These are phyloP conservation scores for Aphodius sticticus DNA, from an alignment of 2,888 invertebrate species.

Conservation along the genomic window DNA sequence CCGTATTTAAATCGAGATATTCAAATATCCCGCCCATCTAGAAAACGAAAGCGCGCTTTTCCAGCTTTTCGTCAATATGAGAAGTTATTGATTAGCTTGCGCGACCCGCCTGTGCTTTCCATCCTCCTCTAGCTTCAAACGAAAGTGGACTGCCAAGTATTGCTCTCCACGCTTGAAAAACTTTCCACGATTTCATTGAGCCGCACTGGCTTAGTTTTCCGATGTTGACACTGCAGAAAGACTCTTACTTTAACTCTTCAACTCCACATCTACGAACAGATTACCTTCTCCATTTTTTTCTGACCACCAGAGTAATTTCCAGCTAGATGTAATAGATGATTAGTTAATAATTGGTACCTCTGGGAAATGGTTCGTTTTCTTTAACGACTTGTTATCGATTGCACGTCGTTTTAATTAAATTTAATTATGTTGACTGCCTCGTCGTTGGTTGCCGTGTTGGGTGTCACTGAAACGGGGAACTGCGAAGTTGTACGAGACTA, in stretches of 20 bases:
- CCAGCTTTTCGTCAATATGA: background rate
- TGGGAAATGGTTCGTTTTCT: background rate
- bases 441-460: constrained; percentile 9
- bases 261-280: too few relatives aligned
- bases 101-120: background rate
- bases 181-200: constrained; percentile 9
- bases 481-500: background rate
- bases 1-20: background rate
- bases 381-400: background rate
- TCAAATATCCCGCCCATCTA: background rate
- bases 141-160: background rate
- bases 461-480: background rate
- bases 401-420: background rate
- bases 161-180: constrained; percentile 9
- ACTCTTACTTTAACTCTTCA: too few relatives aligned
- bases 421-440: background rate
- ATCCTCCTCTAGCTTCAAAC: background rate
- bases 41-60: background rate
- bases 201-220: background rate
- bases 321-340: background rate
- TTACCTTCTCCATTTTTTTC: too few relatives aligned
- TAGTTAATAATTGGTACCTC: background rate
- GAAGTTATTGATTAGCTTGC: background rate
- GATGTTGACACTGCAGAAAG: background rate
- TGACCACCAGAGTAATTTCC: too few relatives aligned